Evolutionary conservation across 2,888 invertebrate species (phyloP).

Genomic region (Zygaena filipendulae): DNA sequence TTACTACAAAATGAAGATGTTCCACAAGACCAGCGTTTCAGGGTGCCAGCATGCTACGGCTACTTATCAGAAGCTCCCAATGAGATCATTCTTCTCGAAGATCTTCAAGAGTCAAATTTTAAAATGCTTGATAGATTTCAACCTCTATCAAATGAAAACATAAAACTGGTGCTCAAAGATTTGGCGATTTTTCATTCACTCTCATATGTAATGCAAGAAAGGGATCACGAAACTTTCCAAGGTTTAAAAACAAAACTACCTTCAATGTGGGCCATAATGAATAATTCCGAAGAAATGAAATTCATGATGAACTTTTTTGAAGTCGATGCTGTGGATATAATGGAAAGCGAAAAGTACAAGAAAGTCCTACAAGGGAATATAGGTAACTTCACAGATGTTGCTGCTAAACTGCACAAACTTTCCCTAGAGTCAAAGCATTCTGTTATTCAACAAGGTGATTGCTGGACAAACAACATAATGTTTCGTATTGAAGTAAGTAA

Average conservation of each 20-base stretch:
- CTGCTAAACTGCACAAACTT: constrained; percentile 13
- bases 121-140: constrained; percentile 27
- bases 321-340: constrained; percentile 10
- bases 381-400: constrained; percentile 1
- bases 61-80: constrained; percentile 20
- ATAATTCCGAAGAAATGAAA: background rate
- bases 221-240: constrained; percentile 24
- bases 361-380: constrained; percentile 18
- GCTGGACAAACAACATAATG: constrained; percentile 37
- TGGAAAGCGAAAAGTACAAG: constrained; percentile 21
- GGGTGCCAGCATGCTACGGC: constrained; percentile 29
- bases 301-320: constrained; percentile 16
- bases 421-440: constrained; percentile 21
- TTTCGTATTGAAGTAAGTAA: constrained; percentile 24
- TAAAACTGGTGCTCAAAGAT: constrained; percentile 26
- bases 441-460: constrained; percentile 32
- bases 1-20: constrained; percentile 25
- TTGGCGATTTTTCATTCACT: constrained; percentile 32
- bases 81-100: constrained; percentile 34
- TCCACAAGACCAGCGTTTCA: constrained; percentile 23
- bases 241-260: constrained; percentile 15
- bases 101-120: constrained; percentile 24
- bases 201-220: constrained; percentile 27
- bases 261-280: constrained; percentile 16
- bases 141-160: constrained; percentile 22